Base-by-base conservation (phyloP, 2,797 vertebrate species). In the Danio kyathit region DNA sequence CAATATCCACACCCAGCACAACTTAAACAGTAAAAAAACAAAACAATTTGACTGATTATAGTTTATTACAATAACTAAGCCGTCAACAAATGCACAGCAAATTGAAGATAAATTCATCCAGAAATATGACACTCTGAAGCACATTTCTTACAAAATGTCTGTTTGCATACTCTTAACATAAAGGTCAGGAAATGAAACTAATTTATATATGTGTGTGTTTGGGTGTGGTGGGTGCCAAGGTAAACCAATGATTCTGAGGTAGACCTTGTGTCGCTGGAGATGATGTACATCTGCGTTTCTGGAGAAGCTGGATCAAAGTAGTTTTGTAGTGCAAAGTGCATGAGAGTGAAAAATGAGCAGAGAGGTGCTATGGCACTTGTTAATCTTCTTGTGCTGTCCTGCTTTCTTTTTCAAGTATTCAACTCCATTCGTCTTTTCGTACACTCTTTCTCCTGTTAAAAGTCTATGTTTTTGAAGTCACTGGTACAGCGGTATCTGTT, bases 401-500 rank as follows among this genome's bases (percentile, higher is more conserved):
- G 48, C 21, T 52, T 79, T 86, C 29, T 82, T 41, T 44, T 85
- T 82, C 66, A 80, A 77, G 81, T 84, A 73, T 82, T 84, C 51
- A 14, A 64, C 81, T 74, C 48, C 79, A 56, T 72, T 79, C 71
- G 61, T 41, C 74, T 4, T 46, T 21, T 73, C 56, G 40, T 67
- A 71, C 75, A 65, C 7, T 4, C 59, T 66, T 11, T 46, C 46
- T 60, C 74, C 17, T 46, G 84, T 92, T 94, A 95, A 89, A 95
- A 95, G 91, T 94, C 92, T 44, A 96, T 88, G 85, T 90, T 95
- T 91, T 97, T 97, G 91, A 96, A 95, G 91, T 96, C 82, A 0
- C 88, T 46, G 6, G 94, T 97, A 88, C 97, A 98, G 86, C 93
- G 93, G 84, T 95, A 96, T 89, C 90, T 96, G 88, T 89, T 95